Percentiles rank a stretch among this genome's conserved stretches.
Conservation (phyloP, 2,113 vertebrate species). For the Pholis gunnellus region DNA sequence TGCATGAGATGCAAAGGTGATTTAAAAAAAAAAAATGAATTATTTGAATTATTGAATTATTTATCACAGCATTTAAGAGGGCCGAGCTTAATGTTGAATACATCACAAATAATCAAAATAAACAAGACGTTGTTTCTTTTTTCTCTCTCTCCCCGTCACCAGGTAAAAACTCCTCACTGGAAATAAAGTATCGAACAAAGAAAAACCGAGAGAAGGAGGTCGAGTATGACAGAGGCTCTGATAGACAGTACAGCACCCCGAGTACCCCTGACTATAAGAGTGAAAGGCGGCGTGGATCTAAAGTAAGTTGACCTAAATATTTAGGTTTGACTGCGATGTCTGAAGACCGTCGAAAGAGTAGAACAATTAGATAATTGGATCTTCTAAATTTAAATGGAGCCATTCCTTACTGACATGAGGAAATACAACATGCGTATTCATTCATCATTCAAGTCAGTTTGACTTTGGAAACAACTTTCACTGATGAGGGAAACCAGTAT, state of each 20-base stretch:
- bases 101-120: not conserved
- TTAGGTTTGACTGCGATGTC: not conserved
- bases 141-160: not conserved
- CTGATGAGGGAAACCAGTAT: not conserved
- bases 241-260: conserved; percentile 78
- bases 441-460: not conserved
- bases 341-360: not conserved
- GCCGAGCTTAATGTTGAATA: not conserved
- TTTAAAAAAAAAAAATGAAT: conserved; percentile 8
- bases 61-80: not conserved
- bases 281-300: conserved; percentile 83
- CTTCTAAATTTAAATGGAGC: not conserved
- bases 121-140: not conserved
- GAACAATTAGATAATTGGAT: not conserved
- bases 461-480: not conserved
- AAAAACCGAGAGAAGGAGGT: conserved; percentile 84
- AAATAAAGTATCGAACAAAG: conserved; percentile 92
- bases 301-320: conserved; percentile 66
- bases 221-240: conserved; percentile 77
- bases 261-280: conserved; percentile 82
- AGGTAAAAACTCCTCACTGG: conserved; percentile 88
- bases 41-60: too few species aligned
- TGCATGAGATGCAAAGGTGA: conserved; percentile 91
- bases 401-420: not conserved
- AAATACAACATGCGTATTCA: not conserved